A percentile compares a stretch with the other conserved stretches of the same genome.
These are phyloP conservation scores for Zygothrica quintamaculata DNA, from an alignment of 2,888 invertebrate genomes.

Conservation along the genomic window DNA sequence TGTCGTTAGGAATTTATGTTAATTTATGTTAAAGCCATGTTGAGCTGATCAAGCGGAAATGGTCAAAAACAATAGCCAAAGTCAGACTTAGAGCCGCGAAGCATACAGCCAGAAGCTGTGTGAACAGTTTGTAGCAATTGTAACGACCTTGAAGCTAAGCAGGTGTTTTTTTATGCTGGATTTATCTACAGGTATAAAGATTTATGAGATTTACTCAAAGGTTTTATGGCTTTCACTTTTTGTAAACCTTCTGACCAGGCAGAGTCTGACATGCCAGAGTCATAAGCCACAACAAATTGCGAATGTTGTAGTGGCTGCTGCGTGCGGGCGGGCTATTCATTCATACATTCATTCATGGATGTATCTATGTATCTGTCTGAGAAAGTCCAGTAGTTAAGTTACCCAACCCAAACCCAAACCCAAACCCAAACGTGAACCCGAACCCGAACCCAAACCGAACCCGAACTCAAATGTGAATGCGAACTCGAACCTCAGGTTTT, in stretches of 20 bases:
- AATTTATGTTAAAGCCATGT: background rate
- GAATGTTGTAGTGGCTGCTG: no score
- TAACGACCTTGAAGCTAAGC: constrained; percentile 68
- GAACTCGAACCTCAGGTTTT: constrained; percentile 2
- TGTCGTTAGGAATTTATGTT: constrained; percentile 10
- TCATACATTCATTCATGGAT: constrained; percentile 24
- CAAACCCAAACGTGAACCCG: constrained; percentile 9
- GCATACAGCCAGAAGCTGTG: constrained; percentile 32
- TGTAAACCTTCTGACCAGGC: constrained; percentile 9
- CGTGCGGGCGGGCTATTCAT: constrained; percentile 41
- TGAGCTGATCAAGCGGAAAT: constrained; percentile 4
- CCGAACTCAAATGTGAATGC: constrained; percentile 9
- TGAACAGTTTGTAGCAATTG: constrained; percentile 29
- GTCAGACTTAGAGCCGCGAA: no score
- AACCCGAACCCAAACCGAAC: constrained; percentile 1
- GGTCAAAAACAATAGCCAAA: constrained; percentile 2
- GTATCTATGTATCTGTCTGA: constrained; percentile 3
- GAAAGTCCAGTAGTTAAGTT: constrained; percentile 45
- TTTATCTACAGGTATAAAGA: constrained; percentile 20
- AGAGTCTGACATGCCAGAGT: constrained; percentile 14
- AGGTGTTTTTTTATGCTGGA: constrained; percentile 42
- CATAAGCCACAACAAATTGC: no score
- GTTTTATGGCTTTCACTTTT: constrained; percentile 55
- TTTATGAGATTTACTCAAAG: constrained; percentile 46
- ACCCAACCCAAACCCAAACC: constrained; percentile 6